Base-by-base conservation (phyloP, 2,113 vertebrate species). In the Ascaphus truei region DNA sequence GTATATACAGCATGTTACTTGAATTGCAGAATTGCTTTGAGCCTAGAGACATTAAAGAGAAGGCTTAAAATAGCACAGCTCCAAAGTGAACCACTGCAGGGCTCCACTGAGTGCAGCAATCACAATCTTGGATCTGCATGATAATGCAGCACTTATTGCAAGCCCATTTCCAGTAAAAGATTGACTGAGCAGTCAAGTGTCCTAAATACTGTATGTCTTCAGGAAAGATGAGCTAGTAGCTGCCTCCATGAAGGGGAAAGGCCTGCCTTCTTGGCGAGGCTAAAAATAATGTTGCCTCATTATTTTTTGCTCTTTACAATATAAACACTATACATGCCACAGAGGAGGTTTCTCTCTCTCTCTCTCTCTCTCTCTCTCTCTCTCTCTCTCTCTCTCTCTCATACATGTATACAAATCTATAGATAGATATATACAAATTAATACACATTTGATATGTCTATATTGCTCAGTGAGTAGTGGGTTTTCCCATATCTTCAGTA, bases 31-130 rank as follows among this genome's bases (percentile, higher is more conserved):
- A 66, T 66, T 55, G 63, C 51, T 55, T 11, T 26, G 50, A 34
- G 63, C 62, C 62, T 53, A 15, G 26, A 65, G 62, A 65, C 33
- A 39, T 48, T 37, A 53, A 37, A 66, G 36, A 41, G 50, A 56
- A 25, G 36, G 26, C 34, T 66, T 66, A 55, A 66, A 66, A 66
- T 66, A 41, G 63, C 63, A 66, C 15, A 7, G 61, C 53, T 51
- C 62, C 47, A 53, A 53, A 4, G n/a, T 27, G 22, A 64, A 13
- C 33, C 48, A 27, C 62, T 16, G 33, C 34, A 37, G 50, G 63
- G 36, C 51, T 66, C 63, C 50, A 29, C 13, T 15, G 34, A 65
- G 62, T 41, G 63, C 63, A 43, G 63, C 63, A 43, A 41, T 56
- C 63, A 66, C 50, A n/a, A 26, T 4, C 26, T 41, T 34, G 18